Base-by-base conservation (phyloP, 2,113 vertebrate species). In the Toxotes jaculatrix region DNA sequence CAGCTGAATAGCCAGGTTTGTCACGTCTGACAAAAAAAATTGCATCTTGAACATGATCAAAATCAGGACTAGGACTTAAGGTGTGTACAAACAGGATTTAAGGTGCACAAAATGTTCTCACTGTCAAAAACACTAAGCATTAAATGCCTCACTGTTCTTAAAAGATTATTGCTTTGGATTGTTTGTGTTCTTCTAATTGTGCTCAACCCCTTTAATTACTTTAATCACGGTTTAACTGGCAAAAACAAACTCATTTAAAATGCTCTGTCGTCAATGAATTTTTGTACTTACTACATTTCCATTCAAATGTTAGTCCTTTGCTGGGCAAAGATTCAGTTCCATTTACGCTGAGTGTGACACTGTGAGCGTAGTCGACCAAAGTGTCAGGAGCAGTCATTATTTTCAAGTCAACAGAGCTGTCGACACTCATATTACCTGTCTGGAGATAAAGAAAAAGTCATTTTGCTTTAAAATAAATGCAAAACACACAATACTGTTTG, bases 241-340 rank as follows among this genome's bases (percentile, higher is more conserved):
- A 10, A 17, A 55, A 57, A 53, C 12, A 0, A 12, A 36, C 21
- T 7, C 1, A 1, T 40, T 47, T 16, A 17, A 66, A 62, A 21
- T 34, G 27, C 14, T 57, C 13, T 49, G 10, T 45, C 1, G 7
- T 56, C 14, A 53, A 51, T 43, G 16, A n/a, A 78, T 27, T 32
- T 17, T 55, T 31, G 14, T 34, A 91, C 94, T 92, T 92, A 95
- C 95, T 72, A 77, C 93, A 95, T 75, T 32, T 71, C 95, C 95
- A 95, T 68, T 82, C 70, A 90, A 90, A 92, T 23, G 42, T 38
- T 5, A 89, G 86, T 80, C 75, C 77, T 45, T 77, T 47, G 40
- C 42, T 74, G 45, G 83, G 36, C 32, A 88, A 34, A n/a, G 74
- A 85, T 71, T 92, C 79, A 3, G 76, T 69, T 75, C 89, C 88